These are phyloP conservation scores for Scaptomyza flava DNA, from an alignment of 2,888 invertebrate genomes.

Conservation along the genomic window DNA sequence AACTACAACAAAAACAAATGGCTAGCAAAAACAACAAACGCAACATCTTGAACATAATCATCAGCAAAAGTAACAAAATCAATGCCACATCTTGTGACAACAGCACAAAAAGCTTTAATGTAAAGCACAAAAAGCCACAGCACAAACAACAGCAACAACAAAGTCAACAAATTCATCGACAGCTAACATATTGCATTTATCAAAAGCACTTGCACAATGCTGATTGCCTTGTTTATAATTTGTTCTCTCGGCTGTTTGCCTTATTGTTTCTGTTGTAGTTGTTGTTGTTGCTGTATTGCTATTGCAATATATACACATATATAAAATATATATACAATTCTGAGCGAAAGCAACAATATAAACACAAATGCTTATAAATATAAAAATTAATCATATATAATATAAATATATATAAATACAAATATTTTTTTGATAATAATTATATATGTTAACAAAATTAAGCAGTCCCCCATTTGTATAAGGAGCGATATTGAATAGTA, in stretches of 20 bases:
- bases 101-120: constrained; percentile 63
- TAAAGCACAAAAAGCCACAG: constrained; percentile 53
- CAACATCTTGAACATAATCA: constrained; percentile 24
- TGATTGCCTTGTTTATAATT: constrained; percentile 51
- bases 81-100: constrained; percentile 50
- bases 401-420: constrained; percentile 18
- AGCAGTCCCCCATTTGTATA: constrained; percentile 50
- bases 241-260: constrained; percentile 36
- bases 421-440: constrained; percentile 72
- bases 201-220: constrained; percentile 46
- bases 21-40: constrained; percentile 32
- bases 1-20: constrained; percentile 38
- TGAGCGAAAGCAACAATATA: constrained; percentile 1
- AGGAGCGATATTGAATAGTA: constrained; percentile 30
- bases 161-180: constrained; percentile 18
- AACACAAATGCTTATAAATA: constrained; percentile 5
- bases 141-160: constrained; percentile 26
- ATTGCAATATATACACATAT: constrained; percentile 53
- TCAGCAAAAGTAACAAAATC: constrained; percentile 22
- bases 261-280: constrained; percentile 35
- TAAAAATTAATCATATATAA: background rate
- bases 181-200: constrained; percentile 66
- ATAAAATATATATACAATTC: constrained; percentile 5
- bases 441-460: constrained; percentile 55
- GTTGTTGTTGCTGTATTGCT: constrained; percentile 49